Conservation (phyloP, 2,113 vertebrate genomes). For the Himantopus leucocephalus region DNA sequence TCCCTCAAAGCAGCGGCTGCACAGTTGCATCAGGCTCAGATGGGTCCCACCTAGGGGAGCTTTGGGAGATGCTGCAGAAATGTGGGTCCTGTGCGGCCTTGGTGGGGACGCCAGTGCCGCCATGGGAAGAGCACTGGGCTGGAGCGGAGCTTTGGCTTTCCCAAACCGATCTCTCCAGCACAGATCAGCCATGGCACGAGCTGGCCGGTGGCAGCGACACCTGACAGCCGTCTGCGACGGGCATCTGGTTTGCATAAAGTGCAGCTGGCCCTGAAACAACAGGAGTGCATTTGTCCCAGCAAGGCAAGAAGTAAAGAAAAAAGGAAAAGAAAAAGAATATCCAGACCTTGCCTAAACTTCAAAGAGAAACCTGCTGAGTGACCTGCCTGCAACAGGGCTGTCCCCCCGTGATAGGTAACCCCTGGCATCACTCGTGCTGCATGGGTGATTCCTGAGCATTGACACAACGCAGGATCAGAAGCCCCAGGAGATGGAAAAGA, state of each 20-base stretch:
- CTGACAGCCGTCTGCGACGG: not conserved
- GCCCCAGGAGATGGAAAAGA: not conserved
- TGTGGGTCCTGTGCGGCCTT: accelerated
- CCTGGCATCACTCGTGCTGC: accelerated
- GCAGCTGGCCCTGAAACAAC: not conserved
- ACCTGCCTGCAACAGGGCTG: accelerated
- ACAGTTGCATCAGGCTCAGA: not conserved
- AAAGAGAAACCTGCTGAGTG: not conserved
- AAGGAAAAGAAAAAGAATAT: not conserved
- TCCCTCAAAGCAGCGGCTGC: not conserved
- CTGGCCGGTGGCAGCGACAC: not conserved
- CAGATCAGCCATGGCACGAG: not conserved
- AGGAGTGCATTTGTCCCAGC: not conserved
- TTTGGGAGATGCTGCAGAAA: not conserved
- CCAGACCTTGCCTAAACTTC: not conserved
- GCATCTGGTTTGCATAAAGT: constrained; percentile 16
- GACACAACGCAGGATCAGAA: not conserved
- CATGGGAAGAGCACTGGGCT: not conserved
- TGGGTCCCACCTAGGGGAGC: not conserved
- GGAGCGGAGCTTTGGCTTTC: not conserved
- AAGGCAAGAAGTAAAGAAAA: not conserved
- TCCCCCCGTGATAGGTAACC: accelerated
- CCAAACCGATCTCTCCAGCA: not conserved
- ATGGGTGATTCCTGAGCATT: not conserved
- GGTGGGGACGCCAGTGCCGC: not conserved